Base-by-base conservation (phyloP, 2,888 invertebrate genomes). In the Ophonus ardosiacus region DNA sequence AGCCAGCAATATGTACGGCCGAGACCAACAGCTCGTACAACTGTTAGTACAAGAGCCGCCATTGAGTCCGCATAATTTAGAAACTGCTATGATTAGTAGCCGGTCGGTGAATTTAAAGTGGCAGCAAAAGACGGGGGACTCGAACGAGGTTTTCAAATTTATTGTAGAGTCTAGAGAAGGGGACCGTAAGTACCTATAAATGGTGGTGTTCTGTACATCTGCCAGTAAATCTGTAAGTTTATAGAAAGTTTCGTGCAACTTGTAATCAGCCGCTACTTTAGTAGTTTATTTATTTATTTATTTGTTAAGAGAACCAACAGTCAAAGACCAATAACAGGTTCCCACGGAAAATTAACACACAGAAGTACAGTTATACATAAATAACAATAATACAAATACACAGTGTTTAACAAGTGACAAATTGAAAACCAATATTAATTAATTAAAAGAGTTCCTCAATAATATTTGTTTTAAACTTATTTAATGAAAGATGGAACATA, bases 41-140 rank as follows among this genome's bases (percentile, higher is more conserved):
- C 91, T 96, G 57, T 93, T 94, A 86, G 96, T 96, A 0, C 95
- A 95, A 91, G 96, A 96, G 90, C 95, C 95, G 0, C 95, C 96
- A 5, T 94, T 95, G 87, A 93, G 95, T 79, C 95, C 96, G 8
- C 93, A 93, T 80, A 93, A 94, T 84, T 89, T 96, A 74, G 94
- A 95, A 90, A 93, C 96, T 13, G 93, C 94, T 7, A 94, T 95
- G 92, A 93, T 95, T 2, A 94, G 94, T 76, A 96, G 96, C 89
- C 93, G 96, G 65, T 94, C 94, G 10, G 94, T 96, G 13, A 95
- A 94, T 88, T 91, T 97, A n/a, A 94, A 95, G 88, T 97, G 96
- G 96, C 94, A 95, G 87, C 95, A 94, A 87, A 93, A 93, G 89
- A 93, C 92, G 74, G 93, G 94, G 84, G 95, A 96, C 87, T 93